Evolutionary conservation across 2,113 vertebrate genomes (phyloP).

Genomic region (Blennius ocellaris): DNA sequence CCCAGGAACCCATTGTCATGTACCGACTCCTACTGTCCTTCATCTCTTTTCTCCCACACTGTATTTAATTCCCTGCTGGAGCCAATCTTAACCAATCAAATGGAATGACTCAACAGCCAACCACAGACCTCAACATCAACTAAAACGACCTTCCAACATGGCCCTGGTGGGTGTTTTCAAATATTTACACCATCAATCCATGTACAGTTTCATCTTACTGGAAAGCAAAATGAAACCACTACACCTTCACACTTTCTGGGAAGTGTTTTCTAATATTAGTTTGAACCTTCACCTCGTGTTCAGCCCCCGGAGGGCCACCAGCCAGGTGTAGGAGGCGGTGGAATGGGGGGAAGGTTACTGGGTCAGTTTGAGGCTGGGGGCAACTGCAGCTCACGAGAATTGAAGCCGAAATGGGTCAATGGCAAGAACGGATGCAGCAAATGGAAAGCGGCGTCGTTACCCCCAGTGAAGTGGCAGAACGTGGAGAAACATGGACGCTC

Average conservation of each 20-base stretch:
- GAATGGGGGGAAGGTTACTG: constrained; percentile 41
- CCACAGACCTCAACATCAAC: too few species aligned
- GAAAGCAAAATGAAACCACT: neutral
- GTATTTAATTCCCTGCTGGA: too few species aligned
- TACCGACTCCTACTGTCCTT: too few species aligned
- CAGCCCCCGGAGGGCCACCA: constrained; percentile 34
- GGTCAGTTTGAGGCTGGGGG: constrained; percentile 48
- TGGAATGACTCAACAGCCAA: too few species aligned
- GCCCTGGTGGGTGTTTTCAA: too few species aligned
- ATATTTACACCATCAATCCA: too few species aligned
- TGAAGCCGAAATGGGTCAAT: constrained; percentile 65
- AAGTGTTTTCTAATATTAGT: constrained; percentile 48
- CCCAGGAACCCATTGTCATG: too few species aligned
- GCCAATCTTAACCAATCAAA: too few species aligned
- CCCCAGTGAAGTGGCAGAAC: constrained; percentile 28
- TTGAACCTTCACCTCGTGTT: constrained; percentile 33
- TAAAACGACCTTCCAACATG: too few species aligned
- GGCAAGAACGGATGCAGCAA: constrained; percentile 46
- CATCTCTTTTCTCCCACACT: too few species aligned
- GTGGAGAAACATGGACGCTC: constrained; percentile 21
- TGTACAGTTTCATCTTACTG: neutral
- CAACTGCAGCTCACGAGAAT: constrained; percentile 18
- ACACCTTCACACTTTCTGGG: neutral
- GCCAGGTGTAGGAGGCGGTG: constrained; percentile 45
- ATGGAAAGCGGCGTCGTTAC: constrained; percentile 50